Conservation (phyloP, 2,888 invertebrate genomes). For the Adela reaumurella region DNA sequence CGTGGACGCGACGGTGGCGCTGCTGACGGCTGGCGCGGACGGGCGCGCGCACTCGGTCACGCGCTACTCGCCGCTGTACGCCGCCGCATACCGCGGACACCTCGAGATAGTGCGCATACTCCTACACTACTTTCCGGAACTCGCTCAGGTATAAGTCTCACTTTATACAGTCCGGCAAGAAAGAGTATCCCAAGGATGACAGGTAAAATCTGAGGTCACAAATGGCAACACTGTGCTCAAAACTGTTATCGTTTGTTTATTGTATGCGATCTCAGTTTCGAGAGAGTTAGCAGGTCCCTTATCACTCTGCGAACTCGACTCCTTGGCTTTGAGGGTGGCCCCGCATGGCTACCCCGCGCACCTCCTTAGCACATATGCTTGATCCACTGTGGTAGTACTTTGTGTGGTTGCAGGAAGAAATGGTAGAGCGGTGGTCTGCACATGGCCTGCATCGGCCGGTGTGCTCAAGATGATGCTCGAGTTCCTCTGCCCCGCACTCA, state of each 20-base stretch:
- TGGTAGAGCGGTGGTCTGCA: too few species aligned
- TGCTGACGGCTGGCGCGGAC: constrained; percentile 81
- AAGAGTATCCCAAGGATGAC: too few species aligned
- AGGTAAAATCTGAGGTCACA: too few species aligned
- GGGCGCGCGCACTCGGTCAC: constrained; percentile 87
- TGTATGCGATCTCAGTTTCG: too few species aligned
- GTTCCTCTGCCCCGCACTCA: constrained; percentile 71
- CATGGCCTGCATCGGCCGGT: constrained; percentile 88
- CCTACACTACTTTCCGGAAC: constrained; percentile 77
- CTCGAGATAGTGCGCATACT: constrained; percentile 71
- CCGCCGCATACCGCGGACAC: constrained; percentile 84
- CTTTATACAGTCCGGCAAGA: too few species aligned
- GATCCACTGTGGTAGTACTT: too few species aligned
- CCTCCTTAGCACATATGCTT: constrained; percentile 32
- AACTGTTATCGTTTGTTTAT: too few species aligned
- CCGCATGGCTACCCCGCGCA: constrained; percentile 76
- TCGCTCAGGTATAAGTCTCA: constrained; percentile 75
- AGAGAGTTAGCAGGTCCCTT: too few species aligned
- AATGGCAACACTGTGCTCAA: too few species aligned
- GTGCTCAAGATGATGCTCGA: constrained; percentile 78
- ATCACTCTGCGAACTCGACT: too few species aligned
- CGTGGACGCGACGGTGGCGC: constrained; percentile 66
- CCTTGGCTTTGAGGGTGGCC: too few species aligned
- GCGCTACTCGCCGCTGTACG: constrained; percentile 88
- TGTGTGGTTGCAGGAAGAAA: constrained; percentile 62